Percentiles rank a stretch among this genome's conserved stretches.
Conservation (phyloP, 2,797 vertebrate genomes). For the Myotis planiceps region DNA sequence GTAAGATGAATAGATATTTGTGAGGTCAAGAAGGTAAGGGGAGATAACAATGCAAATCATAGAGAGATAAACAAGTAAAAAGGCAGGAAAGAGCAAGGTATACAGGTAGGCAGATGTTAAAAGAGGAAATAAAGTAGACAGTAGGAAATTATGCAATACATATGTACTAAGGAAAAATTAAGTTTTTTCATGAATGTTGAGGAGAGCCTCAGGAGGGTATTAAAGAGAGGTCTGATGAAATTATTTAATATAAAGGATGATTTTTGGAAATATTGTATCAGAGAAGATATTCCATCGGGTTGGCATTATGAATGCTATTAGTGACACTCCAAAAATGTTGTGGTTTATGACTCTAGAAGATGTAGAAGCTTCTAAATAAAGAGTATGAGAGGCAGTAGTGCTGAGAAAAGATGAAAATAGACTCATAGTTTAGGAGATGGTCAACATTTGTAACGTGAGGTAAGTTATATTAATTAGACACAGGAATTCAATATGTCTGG, state of each 20-base stretch:
- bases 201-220: background rate
- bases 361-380: background rate
- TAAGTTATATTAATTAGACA: background rate
- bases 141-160: background rate
- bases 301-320: background rate
- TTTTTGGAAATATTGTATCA: background rate
- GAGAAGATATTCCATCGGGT: background rate
- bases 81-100: background rate
- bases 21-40: background rate
- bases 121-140: background rate
- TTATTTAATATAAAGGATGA: background rate
- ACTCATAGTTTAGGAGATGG: background rate
- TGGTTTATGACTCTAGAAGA: background rate
- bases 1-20: background rate
- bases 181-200: background rate
- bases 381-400: background rate
- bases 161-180: background rate
- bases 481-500: background rate
- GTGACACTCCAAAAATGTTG: background rate
- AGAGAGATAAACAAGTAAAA: background rate
- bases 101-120: background rate
- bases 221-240: background rate
- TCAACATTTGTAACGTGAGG: background rate
- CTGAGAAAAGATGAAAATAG: background rate
- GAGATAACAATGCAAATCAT: background rate